These are phyloP conservation scores for Rhadina sibilatrix DNA, from an alignment of 2,113 vertebrate genomes.

Conservation along the genomic window DNA sequence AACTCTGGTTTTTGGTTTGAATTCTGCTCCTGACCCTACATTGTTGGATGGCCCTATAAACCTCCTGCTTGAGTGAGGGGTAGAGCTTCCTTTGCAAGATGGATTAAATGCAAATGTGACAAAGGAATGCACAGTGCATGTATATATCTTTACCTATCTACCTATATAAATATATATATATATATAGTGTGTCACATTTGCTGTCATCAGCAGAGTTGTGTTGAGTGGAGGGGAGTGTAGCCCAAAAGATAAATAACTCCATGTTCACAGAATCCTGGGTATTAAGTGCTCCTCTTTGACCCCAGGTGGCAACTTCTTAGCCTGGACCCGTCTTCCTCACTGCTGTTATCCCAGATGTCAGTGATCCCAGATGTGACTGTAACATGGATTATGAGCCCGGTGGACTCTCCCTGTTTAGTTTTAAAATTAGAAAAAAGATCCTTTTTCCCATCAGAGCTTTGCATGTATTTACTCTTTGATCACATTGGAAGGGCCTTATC, in stretches of 20 bases:
- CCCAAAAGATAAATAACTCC: background rate
- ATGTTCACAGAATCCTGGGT: background rate
- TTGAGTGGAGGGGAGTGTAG: background rate
- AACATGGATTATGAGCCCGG: background rate
- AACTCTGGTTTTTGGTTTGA: background rate
- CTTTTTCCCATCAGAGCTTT: slow-evolving; percentile 50
- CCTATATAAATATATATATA: background rate
- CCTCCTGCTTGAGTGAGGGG: background rate
- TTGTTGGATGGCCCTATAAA: background rate
- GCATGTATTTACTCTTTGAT: slow-evolving; percentile 61
- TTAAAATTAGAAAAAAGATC: slow-evolving; percentile 59
- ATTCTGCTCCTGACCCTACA: background rate
- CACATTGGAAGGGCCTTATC: slow-evolving; percentile 51
- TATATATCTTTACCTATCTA: background rate
- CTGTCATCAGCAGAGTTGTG: background rate
- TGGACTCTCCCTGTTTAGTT: slow-evolving; percentile 34
- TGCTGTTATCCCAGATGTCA: background rate
- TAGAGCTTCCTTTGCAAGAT: background rate
- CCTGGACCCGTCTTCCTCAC: background rate
- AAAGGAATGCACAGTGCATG: background rate
- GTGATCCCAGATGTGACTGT: slow-evolving; percentile 16
- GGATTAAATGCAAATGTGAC: background rate
- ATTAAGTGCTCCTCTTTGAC: background rate
- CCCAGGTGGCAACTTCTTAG: background rate
- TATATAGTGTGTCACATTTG: background rate